Base-by-base conservation (phyloP, 1,140 invertebrate species). In the Drosophila repletoides region DNA sequence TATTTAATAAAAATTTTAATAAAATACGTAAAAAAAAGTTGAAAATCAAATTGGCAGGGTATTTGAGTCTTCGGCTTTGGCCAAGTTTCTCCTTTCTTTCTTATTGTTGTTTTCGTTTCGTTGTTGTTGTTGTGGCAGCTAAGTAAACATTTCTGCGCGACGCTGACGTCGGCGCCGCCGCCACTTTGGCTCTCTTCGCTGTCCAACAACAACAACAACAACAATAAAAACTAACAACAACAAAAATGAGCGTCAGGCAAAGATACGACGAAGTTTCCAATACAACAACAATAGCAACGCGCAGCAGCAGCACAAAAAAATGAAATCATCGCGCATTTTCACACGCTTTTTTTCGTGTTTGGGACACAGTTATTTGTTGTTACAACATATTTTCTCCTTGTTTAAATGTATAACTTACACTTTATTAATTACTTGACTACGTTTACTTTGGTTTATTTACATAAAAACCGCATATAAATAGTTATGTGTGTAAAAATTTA, bases 261-360 rank as follows among this genome's bases (percentile, higher is more conserved):
- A 76, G 59, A 67, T 83, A 87, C 81, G 80, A 80, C 81, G 81
- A 87, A 87, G 81, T 86, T 84, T 87, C 81, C 68, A 77, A 86
- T 79, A 86, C 80, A 84, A 83, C 79, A 84, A 83, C 70, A 73
- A 86, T 80, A 84, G 84, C 79, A 84, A 83, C 70, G 79, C 79
- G 69, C 63, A 69, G 63, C 49, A 61, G 52, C 43, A 36, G 45
- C 60, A 45, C 52, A 59, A 56, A 45, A 45, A 71, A 87, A 86
- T 86, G 81, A 86, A 86, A 86, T 86, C 80, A 86, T 86, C 80
- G 40, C 48, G 33, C 33, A 72, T 70, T 86, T 86, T 76, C 41
- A 59, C 48, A 59, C 41, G 52, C 6, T 19, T 49, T 34, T 56
- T 43, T 34, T n/a, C 17, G 1, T 17, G 9, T 17, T 24, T 29